Conservation (phyloP, 2,113 vertebrate species). For the Misgurnus anguillicaudatus region DNA sequence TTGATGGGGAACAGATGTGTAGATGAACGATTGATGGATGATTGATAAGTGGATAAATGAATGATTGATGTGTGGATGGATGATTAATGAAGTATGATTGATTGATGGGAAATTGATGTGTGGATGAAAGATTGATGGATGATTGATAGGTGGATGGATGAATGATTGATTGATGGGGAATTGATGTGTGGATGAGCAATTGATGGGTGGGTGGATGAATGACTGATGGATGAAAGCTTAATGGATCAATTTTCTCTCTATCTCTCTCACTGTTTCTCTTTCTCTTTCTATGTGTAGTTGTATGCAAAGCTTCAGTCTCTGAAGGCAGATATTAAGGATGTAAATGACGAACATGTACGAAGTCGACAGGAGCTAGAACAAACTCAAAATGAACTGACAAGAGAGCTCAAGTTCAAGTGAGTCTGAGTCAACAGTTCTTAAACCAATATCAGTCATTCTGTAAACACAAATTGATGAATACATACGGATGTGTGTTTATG, state of each 20-base stretch:
- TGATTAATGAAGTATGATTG: no score
- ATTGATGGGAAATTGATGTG: no score
- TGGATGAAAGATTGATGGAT: no score
- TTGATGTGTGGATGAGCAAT: not conserved
- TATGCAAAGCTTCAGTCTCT: conserved; percentile 96
- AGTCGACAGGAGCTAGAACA: conserved; percentile 96
- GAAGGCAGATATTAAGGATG: conserved; percentile 95
- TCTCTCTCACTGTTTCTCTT: conserved; percentile 35
- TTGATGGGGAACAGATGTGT: not conserved
- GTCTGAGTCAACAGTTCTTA: conserved; percentile 49
- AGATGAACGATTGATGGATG: not conserved
- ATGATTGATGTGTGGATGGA: no score
- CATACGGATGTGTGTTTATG: not conserved
- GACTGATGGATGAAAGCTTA: not conserved
- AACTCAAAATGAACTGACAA: conserved; percentile 94
- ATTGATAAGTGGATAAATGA: not conserved
- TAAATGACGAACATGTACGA: conserved; percentile 93
- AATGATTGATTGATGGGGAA: no score
- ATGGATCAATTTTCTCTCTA: conserved; percentile 4
- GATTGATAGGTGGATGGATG: no score
- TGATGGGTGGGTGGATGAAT: not conserved
- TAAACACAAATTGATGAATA: not conserved
- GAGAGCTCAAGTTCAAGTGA: conserved; percentile 98
- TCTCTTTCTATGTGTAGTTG: conserved; percentile 72
- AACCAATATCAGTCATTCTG: not conserved